A percentile compares a stretch with the other conserved stretches of the same genome.
phyloP scores from a whole-genome alignment of 2,113 vertebrate species.

The Phoxinus phoxinus region DNA sequence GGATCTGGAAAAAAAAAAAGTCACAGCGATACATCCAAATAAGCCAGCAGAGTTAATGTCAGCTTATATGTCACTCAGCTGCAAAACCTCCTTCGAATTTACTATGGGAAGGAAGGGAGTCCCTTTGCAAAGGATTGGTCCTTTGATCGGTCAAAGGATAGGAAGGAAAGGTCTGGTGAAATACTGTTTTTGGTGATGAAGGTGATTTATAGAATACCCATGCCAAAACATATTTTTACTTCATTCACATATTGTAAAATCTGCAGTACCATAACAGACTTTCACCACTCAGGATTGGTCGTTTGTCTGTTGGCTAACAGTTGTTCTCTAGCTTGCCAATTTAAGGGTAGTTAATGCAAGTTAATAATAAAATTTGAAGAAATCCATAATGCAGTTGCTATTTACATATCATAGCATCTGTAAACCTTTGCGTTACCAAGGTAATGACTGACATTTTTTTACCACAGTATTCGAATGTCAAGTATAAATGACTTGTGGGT shows the following conservation, averaged over 20 bases:
- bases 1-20: slow-evolving; percentile 16
- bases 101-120: background rate
- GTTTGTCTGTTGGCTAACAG: too few relatives aligned
- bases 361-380: too few relatives aligned
- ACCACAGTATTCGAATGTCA: background rate
- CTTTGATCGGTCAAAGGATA: too few relatives aligned
- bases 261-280: background rate
- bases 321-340: too few relatives aligned
- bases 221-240: background rate
- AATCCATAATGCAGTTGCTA: too few relatives aligned
- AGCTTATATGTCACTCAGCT: slow-evolving; percentile 32
- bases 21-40: slow-evolving; percentile 36
- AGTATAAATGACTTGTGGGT: background rate
- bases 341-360: too few relatives aligned
- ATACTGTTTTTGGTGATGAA: background rate
- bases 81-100: background rate
- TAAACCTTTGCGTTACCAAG: too few relatives aligned
- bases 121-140: background rate
- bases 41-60: slow-evolving; percentile 15
- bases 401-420: too few relatives aligned
- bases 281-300: too few relatives aligned
- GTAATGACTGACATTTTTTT: background rate
- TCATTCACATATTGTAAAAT: background rate
- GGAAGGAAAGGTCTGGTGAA: background rate
- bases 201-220: background rate